Percentiles rank a stretch among this genome's conserved stretches.
Conservation (phyloP, 1,140 invertebrate genomes). For the Scaptomyza hsui region DNA sequence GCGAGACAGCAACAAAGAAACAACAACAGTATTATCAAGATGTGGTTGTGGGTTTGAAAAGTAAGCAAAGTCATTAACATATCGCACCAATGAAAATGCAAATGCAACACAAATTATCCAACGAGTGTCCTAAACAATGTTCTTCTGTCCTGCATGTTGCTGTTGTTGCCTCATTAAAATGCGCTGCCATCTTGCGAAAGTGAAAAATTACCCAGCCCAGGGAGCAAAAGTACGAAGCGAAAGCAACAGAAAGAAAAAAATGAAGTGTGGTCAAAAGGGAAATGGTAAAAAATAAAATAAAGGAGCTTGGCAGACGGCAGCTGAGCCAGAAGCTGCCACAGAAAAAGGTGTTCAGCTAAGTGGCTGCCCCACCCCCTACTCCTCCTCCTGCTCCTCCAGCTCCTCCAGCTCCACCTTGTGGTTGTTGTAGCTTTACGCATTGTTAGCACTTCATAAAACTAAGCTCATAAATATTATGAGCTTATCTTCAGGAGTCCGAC, state of each 20-base stretch:
- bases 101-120: slow-evolving; percentile 71
- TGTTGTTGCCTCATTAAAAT: slow-evolving; percentile 73
- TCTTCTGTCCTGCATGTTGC: slow-evolving; percentile 25
- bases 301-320: slow-evolving; percentile 36
- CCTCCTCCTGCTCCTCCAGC: neutral
- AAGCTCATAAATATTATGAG: slow-evolving; percentile 78
- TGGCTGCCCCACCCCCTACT: slow-evolving; percentile 16
- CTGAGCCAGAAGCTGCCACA: slow-evolving; percentile 1
- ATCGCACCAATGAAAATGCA: slow-evolving; percentile 81
- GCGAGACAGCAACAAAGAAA: slow-evolving; percentile 1
- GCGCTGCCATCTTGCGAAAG: slow-evolving; percentile 81
- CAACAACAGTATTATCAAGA: slow-evolving; percentile 47
- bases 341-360: slow-evolving; percentile 59
- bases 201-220: slow-evolving; percentile 75
- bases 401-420: slow-evolving; percentile 20
- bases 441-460: slow-evolving; percentile 80
- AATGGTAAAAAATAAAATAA: slow-evolving; percentile 49
- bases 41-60: slow-evolving; percentile 32
- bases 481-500: slow-evolving; percentile 53
- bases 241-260: slow-evolving; percentile 22
- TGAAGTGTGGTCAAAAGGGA: slow-evolving; percentile 38
- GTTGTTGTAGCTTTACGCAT: slow-evolving; percentile 70
- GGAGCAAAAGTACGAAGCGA: slow-evolving; percentile 18
- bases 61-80: slow-evolving; percentile 80
- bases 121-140: slow-evolving; percentile 19